Percentiles rank a stretch among this genome's conserved stretches.
These are phyloP conservation scores for Cactoblastis cactorum DNA, from an alignment of 2,888 invertebrate species.

Conservation along the genomic window DNA sequence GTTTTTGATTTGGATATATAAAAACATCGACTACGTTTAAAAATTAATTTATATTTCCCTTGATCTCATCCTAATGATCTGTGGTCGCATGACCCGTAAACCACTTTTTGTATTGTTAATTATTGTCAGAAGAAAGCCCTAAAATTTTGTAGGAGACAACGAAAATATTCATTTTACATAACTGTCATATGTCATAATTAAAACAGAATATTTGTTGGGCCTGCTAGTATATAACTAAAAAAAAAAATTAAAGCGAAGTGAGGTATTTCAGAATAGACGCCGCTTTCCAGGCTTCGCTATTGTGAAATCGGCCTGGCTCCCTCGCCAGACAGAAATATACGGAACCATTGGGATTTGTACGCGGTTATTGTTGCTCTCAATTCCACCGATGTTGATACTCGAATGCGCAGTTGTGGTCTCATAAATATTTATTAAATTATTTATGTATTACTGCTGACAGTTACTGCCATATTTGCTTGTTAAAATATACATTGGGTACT, in stretches of 20 bases:
- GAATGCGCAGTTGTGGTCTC: not conserved
- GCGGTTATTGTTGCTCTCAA: conserved; percentile 6
- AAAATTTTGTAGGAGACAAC: too few species aligned
- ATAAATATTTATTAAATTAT: conserved; percentile 11
- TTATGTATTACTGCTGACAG: not conserved
- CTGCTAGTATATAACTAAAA: too few species aligned
- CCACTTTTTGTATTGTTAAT: too few species aligned
- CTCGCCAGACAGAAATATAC: not conserved
- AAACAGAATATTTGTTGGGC: too few species aligned
- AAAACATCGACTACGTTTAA: too few species aligned
- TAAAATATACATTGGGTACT: not conserved
- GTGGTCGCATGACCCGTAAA: too few species aligned
- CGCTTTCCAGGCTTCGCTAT: not conserved
- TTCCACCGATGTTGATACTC: not conserved
- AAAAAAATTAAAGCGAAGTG: not conserved
- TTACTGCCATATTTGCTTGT: conserved; percentile 2
- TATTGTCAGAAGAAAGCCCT: too few species aligned
- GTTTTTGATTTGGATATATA: too few species aligned
- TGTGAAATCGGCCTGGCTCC: not conserved
- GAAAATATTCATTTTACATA: too few species aligned
- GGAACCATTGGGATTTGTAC: not conserved
- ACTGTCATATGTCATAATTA: too few species aligned
- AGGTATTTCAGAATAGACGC: not conserved
- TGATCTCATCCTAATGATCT: too few species aligned
- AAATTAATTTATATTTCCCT: too few species aligned